A percentile compares a stretch with the other conserved stretches of the same genome.
phyloP scores from a whole-genome alignment of 2,888 invertebrate species.

The Anodontia alba region DNA sequence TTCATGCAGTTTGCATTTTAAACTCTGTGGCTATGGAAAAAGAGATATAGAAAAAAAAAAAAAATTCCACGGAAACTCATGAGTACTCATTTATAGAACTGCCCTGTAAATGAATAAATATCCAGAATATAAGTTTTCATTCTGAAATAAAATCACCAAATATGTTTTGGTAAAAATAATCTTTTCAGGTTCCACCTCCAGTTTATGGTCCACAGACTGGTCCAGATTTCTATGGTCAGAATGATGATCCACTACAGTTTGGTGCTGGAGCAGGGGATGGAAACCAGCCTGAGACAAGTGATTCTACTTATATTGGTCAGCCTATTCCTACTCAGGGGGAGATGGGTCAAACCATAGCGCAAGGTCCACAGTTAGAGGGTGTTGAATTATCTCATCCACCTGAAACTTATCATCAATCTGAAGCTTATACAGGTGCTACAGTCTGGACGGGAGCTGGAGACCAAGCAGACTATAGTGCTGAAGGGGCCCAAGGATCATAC shows the following conservation, averaged over 20 bases:
- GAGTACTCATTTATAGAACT: no score
- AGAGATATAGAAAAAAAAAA: no score
- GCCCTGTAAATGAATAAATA: no score
- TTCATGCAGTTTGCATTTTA: no score
- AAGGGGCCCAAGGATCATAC: neutral
- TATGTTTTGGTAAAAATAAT: no score
- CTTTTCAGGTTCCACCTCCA: slow-evolving; percentile 35
- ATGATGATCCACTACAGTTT: slow-evolving; percentile 59
- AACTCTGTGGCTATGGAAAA: no score
- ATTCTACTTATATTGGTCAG: neutral
- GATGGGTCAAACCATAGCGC: neutral
- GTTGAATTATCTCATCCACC: slow-evolving; percentile 23
- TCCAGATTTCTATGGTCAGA: slow-evolving; percentile 44
- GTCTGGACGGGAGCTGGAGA: neutral
- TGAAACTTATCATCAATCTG: slow-evolving; percentile 16
- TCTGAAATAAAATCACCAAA: no score
- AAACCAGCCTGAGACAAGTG: neutral
- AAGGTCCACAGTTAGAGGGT: neutral
- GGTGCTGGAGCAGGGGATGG: slow-evolving; percentile 29
- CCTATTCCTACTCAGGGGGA: slow-evolving; percentile 1
- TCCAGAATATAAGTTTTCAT: no score
- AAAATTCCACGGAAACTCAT: no score
- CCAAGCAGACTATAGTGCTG: neutral
- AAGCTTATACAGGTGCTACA: slow-evolving; percentile 9
- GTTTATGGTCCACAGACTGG: slow-evolving; percentile 48